These are phyloP conservation scores for Phyllopteryx taeniolatus DNA, from an alignment of 2,113 vertebrate species.

Conservation along the genomic window DNA sequence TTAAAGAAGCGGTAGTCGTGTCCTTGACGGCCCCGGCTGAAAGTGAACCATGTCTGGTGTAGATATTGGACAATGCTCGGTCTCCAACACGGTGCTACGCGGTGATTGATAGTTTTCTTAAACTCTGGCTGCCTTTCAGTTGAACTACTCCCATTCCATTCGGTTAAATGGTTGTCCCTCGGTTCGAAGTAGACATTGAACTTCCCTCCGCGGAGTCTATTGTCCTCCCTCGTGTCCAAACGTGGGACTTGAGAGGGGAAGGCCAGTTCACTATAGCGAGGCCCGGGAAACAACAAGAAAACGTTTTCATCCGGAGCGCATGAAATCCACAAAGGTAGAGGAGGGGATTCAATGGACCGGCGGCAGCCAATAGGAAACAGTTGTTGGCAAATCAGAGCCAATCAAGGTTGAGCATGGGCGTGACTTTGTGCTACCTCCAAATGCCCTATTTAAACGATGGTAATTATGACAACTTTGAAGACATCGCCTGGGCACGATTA, in stretches of 20 bases:
- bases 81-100: constrained; percentile 15
- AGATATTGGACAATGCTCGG: constrained; percentile 8
- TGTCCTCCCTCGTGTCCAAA: constrained; percentile 1
- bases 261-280: neutral
- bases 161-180: constrained; percentile 2
- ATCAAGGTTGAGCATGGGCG: constrained; percentile 52
- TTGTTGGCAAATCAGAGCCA: constrained; percentile 41
- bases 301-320: constrained; percentile 70
- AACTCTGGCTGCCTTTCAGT: constrained; percentile 2
- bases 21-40: constrained; percentile 28
- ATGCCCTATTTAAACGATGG: constrained; percentile 13
- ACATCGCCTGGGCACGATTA: neutral
- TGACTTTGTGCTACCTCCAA: constrained; percentile 38
- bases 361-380: constrained; percentile 60
- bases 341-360: constrained; percentile 66
- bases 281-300: constrained; percentile 54
- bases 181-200: neutral
- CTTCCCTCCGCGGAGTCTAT: neutral
- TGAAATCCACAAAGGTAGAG: constrained; percentile 76
- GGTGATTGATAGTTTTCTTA: constrained; percentile 36
- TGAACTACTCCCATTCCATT: constrained; percentile 12
- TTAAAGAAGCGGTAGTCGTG: constrained; percentile 38
- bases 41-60: constrained; percentile 62
- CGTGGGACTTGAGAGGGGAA: neutral
- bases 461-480: neutral